phyloP scores from a whole-genome alignment of 2,113 vertebrate species.

The Hydropotes inermis region DNA sequence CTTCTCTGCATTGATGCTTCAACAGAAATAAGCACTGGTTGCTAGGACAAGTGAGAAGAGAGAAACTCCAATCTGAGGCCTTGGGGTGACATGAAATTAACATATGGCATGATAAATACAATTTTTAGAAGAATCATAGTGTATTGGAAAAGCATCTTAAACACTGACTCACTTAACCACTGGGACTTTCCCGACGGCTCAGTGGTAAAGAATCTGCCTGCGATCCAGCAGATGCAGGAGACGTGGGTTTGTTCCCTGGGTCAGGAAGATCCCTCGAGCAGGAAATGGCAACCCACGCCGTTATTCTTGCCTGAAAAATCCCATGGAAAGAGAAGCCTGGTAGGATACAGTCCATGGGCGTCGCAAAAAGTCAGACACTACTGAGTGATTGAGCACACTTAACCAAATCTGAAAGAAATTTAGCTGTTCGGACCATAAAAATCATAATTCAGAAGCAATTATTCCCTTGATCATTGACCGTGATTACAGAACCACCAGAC shows the following conservation, averaged over 20 bases:
- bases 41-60: not conserved
- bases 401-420: not conserved
- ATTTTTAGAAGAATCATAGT: not conserved
- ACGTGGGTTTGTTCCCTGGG: not conserved
- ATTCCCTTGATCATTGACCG: not conserved
- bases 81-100: not conserved
- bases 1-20: not conserved
- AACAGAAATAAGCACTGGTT: not conserved
- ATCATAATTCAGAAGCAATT: not conserved
- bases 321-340: not conserved
- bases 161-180: not conserved
- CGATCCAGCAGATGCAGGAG: not conserved
- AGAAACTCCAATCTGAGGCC: not conserved
- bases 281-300: not conserved
- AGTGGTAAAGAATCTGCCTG: not conserved
- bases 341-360: not conserved
- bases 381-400: not conserved
- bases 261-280: not conserved
- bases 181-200: not conserved
- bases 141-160: not conserved
- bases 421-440: not conserved
- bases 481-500: fast-evolving
- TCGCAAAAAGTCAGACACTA: not conserved
- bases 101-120: not conserved
- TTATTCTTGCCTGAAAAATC: not conserved